Base-by-base conservation (phyloP, 23 tunicate species). In the Phallusia fumigata region DNA sequence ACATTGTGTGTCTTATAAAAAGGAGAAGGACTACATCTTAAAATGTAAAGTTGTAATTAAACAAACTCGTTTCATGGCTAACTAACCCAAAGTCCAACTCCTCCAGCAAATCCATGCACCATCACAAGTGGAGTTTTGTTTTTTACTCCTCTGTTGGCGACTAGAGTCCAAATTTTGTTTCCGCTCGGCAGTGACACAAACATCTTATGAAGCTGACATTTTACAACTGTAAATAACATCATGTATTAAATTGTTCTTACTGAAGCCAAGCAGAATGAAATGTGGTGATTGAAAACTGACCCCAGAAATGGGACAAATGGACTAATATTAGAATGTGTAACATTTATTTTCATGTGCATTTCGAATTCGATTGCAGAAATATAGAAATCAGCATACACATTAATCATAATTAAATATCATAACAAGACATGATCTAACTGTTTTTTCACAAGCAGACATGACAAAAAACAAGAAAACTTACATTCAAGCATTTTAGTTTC, bases 51-150 rank as follows among this genome's bases (percentile, higher is more conserved):
- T n/a, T n/a, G n/a, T n/a, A n/a, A n/a, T n/a, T n/a, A n/a, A n/a
- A n/a, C n/a, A n/a, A n/a, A n/a, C n/a, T n/a, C n/a, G n/a, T 74
- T 33, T 33, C 22, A 77, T 16, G 35, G 35, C 97, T 87, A 73
- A 91, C 97, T 87, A 73, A 91, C 97, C 97, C 97, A 93, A 19
- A 93, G 36, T 30, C 98, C 98, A 65, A 86, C 81, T 30, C 98
- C 98, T 19, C 93, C 98, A 52, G 83, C 98, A 75, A 93, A 79
- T 31, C 98, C 98, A 79, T 93, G 98, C 34, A 93, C 93, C 85
- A 93, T 85, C 18, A 93, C 98, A 35, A 93, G 45, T 8, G 98
- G 98, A 19, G 89, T 87, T 73, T 83, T 93, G 33, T 82, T 45
- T 16, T 73, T 32, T 21, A 88, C 76, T 30, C 79, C 64, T 79